Percentiles rank a stretch among this genome's conserved stretches.
These are phyloP conservation scores for Nycticorax nycticorax DNA, from an alignment of 2,113 vertebrate species.

Conservation along the genomic window DNA sequence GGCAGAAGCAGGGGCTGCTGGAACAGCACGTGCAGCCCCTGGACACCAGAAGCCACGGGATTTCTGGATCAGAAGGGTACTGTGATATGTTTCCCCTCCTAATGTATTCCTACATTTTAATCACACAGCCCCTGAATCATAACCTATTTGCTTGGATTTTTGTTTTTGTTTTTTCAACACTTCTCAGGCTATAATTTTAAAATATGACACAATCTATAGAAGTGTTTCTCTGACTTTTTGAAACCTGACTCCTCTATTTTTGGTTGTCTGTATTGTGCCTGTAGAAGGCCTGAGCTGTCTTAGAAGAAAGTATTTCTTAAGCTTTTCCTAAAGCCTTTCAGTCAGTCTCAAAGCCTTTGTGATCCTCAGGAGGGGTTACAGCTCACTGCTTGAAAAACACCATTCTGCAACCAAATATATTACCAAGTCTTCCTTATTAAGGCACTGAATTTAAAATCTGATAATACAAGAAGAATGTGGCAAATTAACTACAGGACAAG, in stretches of 20 bases:
- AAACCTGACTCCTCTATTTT: neutral
- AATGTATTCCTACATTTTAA: neutral
- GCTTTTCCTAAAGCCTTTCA: neutral
- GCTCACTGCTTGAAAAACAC: neutral
- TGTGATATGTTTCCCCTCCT: neutral
- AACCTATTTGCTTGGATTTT: neutral
- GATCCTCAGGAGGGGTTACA: neutral
- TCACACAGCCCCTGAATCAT: neutral
- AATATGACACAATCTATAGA: neutral
- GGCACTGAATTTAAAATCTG: neutral
- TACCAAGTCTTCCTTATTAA: neutral
- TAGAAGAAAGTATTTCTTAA: neutral
- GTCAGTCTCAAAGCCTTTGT: neutral
- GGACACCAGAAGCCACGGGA: neutral
- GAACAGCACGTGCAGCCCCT: rapidly evolving
- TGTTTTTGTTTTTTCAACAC: neutral
- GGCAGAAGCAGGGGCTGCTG: neutral
- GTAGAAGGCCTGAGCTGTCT: neutral
- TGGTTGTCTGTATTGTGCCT: neutral
- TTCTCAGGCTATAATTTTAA: neutral
- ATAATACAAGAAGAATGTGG: neutral
- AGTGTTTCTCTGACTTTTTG: neutral
- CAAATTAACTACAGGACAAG: neutral
- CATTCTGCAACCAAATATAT: neutral
- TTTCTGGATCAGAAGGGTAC: neutral